Evolutionary conservation across 2,797 vertebrate species (phyloP), one percentile per base, ranked within the genome.

Genomic region (Petrocephalus schoutedeni): DNA sequence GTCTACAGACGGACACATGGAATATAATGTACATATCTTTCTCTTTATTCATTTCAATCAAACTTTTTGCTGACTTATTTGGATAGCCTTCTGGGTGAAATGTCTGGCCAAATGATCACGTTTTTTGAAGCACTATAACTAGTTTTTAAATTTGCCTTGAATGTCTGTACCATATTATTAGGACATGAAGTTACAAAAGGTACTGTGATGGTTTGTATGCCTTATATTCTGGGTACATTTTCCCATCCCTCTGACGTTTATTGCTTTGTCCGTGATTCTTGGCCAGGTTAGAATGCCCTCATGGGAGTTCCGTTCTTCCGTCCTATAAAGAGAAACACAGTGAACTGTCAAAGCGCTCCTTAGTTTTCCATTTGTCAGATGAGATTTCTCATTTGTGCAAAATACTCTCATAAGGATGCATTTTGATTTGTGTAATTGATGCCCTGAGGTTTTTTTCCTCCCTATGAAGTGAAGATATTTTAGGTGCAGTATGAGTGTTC

Each of bases 331-430:
- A 77, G 71, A 91, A 90, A 85, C 86, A 64, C 85, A 82, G 84
- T 84, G 61, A 90, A 90, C 88, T 89, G 89, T 90, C 89, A 90
- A 59, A 85, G 88, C 88, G 85, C 88, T 89, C 88, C 89, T 88
- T 89, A 89, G 93, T 90, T 85, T 85, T 90, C 88, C 87, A 91
- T 91, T 91, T 91, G 90, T 92, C 91, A 92, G 88, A 67, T 87
- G 88, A 89, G 77, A 88, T 86, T 91, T 92, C 85, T 91, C 91
- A 92, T 93, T 90, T 93, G 92, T 93, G 92, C 51, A 83, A 89
- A 88, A 90, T 88, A 80, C 87, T 41, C 87, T 7, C 84, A 85
- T 82, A 85, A 21, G 45, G 86, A 56, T 77, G 84, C 16, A 64
- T 89, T 87, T 80, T 85, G 58, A 23, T 90, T 87, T 16, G 51